Evolutionary conservation across 2,797 vertebrate species (phyloP).

Genomic region (Pangasius krempfi): DNA sequence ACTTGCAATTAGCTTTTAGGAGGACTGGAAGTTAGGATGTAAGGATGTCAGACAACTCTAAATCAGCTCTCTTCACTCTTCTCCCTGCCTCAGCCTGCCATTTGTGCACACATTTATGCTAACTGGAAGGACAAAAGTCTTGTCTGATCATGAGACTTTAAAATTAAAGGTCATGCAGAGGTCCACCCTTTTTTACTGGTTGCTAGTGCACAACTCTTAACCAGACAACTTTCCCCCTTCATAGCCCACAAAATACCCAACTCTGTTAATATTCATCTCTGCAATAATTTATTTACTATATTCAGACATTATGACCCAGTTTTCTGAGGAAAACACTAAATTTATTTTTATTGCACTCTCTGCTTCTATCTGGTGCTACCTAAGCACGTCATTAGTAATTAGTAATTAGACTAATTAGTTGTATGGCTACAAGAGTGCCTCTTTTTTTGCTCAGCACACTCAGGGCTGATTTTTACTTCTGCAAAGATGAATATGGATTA

Average conservation of each 20-base stretch:
- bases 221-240: slow-evolving; percentile 6
- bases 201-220: neutral
- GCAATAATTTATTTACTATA: slow-evolving; percentile 30
- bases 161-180: slow-evolving; percentile 68
- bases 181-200: slow-evolving; percentile 50
- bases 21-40: neutral
- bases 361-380: neutral
- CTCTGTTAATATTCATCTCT: neutral
- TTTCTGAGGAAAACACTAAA: neutral
- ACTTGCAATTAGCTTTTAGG: slow-evolving; percentile 1
- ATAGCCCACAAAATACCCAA: slow-evolving; percentile 7
- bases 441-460: neutral
- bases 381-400: neutral
- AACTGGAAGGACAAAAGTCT: slow-evolving; percentile 64
- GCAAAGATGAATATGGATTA: neutral
- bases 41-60: slow-evolving; percentile 8
- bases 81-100: slow-evolving; percentile 63
- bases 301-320: slow-evolving; percentile 26
- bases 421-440: neutral
- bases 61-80: slow-evolving; percentile 15
- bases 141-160: slow-evolving; percentile 60
- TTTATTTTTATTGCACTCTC: neutral
- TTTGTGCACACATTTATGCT: slow-evolving; percentile 66
- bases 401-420: neutral
- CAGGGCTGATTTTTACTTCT: neutral